phyloP scores from a whole-genome alignment of 2,888 invertebrate genomes.

The Acrobasis repandana region DNA sequence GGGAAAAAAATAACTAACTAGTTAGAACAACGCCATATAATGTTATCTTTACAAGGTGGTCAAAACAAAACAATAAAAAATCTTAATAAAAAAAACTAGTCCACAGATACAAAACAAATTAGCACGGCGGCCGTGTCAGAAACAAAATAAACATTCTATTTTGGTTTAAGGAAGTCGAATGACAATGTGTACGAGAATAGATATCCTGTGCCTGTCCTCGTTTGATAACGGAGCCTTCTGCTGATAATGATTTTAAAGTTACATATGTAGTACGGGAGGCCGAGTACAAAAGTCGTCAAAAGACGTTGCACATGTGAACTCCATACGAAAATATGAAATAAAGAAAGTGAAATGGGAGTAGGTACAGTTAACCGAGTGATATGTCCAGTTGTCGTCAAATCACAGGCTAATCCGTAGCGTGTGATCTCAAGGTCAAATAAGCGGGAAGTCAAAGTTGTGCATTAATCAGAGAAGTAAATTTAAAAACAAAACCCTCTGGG shows the following conservation, averaged over 20 bases:
- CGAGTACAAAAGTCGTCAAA: neutral
- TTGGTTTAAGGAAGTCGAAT: slow-evolving; percentile 18
- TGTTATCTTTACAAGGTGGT: neutral
- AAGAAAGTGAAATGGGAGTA: too few species aligned
- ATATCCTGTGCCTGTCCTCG: slow-evolving; percentile 18
- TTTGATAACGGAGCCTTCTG: slow-evolving; percentile 11
- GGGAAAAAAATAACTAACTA: neutral
- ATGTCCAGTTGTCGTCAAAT: too few species aligned
- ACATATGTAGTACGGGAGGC: slow-evolving; percentile 1
- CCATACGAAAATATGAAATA: too few species aligned
- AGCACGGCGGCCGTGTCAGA: slow-evolving; percentile 13
- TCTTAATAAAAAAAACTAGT: neutral
- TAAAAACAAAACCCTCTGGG: too few species aligned
- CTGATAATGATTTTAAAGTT: slow-evolving; percentile 14
- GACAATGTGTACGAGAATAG: slow-evolving; percentile 16
- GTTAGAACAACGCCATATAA: neutral
- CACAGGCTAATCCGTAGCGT: too few species aligned
- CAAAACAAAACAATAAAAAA: neutral
- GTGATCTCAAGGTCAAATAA: too few species aligned
- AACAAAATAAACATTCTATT: slow-evolving; percentile 18
- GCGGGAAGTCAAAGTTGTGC: too few species aligned
- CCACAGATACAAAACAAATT: slow-evolving; percentile 9
- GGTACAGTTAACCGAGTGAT: too few species aligned
- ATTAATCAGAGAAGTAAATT: too few species aligned
- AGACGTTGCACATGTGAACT: neutral